Conservation (phyloP, 2,888 invertebrate genomes). For the Latrodectus elegans region DNA sequence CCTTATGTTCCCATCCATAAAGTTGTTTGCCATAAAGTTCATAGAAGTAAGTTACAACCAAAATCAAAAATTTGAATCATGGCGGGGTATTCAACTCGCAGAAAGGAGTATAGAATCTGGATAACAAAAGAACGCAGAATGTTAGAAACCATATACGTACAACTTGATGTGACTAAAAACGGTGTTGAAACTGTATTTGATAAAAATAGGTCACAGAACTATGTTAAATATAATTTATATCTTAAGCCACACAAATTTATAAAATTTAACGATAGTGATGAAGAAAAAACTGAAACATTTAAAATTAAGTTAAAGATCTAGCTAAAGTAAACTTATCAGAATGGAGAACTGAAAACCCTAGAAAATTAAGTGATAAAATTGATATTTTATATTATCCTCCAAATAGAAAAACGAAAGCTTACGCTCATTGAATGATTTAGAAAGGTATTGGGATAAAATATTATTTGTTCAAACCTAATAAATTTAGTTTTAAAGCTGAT, state of each 20-base stretch:
- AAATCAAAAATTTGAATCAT: neutral
- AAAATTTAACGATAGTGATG: neutral
- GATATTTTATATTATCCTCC: too few species aligned
- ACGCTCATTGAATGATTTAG: too few species aligned
- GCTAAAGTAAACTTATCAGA: neutral
- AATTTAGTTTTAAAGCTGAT: too few species aligned
- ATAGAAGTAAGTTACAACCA: neutral
- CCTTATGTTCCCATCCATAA: neutral
- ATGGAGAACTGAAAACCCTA: too few species aligned
- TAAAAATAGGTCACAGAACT: neutral
- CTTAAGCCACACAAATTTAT: neutral
- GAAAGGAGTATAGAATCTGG: neutral
- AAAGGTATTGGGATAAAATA: too few species aligned
- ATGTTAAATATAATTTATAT: neutral
- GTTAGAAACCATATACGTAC: neutral
- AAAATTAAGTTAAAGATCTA: neutral
- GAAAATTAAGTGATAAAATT: too few species aligned
- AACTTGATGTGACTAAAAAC: neutral
- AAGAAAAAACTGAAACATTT: neutral
- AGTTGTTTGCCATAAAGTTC: neutral
- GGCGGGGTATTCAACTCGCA: neutral
- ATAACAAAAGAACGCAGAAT: neutral
- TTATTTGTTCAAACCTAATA: too few species aligned
- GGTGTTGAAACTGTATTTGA: neutral
- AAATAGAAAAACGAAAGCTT: too few species aligned